These are phyloP conservation scores for Sclerodermus sp. DNA, from an alignment of 2,888 invertebrate genomes.

Conservation along the genomic window DNA sequence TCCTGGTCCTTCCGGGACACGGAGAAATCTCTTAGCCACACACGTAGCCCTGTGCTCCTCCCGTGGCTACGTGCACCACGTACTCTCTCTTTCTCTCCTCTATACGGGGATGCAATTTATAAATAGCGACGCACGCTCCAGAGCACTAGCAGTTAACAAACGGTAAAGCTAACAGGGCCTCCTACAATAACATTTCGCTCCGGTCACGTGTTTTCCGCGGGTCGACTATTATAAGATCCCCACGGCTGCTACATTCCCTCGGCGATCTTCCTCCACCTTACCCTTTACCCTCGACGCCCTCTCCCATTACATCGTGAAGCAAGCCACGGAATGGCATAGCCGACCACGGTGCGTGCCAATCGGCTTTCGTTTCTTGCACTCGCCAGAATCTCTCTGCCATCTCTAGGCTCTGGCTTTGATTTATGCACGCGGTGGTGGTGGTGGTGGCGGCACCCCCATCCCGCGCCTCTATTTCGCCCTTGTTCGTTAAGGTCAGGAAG, in stretches of 20 bases:
- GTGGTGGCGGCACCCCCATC: no score
- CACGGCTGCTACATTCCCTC: conserved; percentile 22
- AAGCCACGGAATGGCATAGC: no score
- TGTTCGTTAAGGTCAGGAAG: conserved; percentile 34
- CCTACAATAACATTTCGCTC: conserved; percentile 56
- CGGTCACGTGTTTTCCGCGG: conserved; percentile 56
- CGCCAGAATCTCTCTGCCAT: conserved; percentile 12
- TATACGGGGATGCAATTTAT: conserved; percentile 42
- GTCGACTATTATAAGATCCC: conserved; percentile 49
- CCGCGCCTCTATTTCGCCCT: conserved; percentile 16
- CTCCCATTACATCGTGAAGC: background rate
- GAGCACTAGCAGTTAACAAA: conserved; percentile 50
- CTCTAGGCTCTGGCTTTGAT: conserved; percentile 27
- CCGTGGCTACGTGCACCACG: no score
- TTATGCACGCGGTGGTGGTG: conserved; percentile 30
- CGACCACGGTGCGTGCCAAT: conserved; percentile 4
- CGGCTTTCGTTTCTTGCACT: conserved; percentile 5
- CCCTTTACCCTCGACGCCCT: conserved; percentile 2
- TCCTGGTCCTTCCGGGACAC: conserved; percentile 25
- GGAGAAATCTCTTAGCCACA: conserved; percentile 36
- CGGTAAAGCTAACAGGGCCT: conserved; percentile 53
- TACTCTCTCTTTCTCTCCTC: conserved; percentile 2
- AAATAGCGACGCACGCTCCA: conserved; percentile 42
- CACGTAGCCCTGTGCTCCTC: conserved; percentile 30
- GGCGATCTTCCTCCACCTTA: conserved; percentile 7